Evolutionary conservation across 2,797 vertebrate species (phyloP).

Genomic region (Hozukius guyotensis): DNA sequence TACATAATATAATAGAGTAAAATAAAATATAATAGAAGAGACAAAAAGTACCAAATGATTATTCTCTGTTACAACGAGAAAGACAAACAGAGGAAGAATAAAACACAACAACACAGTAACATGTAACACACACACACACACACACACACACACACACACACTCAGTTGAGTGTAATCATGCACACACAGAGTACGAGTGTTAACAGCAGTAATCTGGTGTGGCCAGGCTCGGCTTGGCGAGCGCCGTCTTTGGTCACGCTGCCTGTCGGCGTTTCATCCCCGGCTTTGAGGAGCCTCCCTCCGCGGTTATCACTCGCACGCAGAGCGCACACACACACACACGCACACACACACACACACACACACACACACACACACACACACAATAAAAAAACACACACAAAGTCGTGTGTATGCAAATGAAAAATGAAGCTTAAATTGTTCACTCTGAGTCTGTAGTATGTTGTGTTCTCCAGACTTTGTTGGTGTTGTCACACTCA

Average conservation of each 20-base stretch:
- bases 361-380: slow-evolving; percentile 17
- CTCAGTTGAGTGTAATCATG: not conserved
- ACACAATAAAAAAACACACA: not conserved
- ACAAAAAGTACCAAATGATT: not conserved
- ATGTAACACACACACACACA: not conserved
- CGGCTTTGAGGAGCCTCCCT: slow-evolving; percentile 57
- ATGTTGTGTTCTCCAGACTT: slow-evolving; percentile 42
- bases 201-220: slow-evolving; percentile 63
- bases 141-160: not conserved
- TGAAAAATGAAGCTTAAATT: slow-evolving; percentile 19
- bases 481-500: slow-evolving; percentile 7
- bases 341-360: slow-evolving; percentile 33
- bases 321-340: slow-evolving; percentile 34
- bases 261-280: slow-evolving; percentile 60
- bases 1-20: not conserved
- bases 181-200: slow-evolving; percentile 18
- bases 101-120: not conserved
- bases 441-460: slow-evolving; percentile 3
- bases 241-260: slow-evolving; percentile 62
- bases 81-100: not conserved
- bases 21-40: not conserved
- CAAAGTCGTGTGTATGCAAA: slow-evolving; percentile 44
- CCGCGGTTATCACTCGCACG: slow-evolving; percentile 54
- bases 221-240: slow-evolving; percentile 46
- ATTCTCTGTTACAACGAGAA: not conserved